These are phyloP conservation scores for Scytalopus superciliaris DNA, from an alignment of 2,113 vertebrate genomes.

Conservation along the genomic window DNA sequence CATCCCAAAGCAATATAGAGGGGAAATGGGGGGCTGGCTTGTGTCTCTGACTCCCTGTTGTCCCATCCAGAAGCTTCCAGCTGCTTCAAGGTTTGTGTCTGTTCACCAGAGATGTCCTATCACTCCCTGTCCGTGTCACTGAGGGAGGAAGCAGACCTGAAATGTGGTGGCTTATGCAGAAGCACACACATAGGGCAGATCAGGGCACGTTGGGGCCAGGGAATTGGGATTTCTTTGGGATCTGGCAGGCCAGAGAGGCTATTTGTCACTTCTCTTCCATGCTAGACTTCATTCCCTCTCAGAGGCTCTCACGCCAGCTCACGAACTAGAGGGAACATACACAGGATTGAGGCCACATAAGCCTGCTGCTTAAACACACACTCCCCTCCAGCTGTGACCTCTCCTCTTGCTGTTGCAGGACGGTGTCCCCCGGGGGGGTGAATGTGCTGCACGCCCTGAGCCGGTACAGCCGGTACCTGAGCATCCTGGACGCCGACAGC, in stretches of 20 bases:
- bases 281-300: not conserved
- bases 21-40: not conserved
- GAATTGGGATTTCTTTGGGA: not conserved
- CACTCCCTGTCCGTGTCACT: fast-evolving
- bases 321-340: fast-evolving
- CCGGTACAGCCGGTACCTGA: slow-evolving; percentile 92
- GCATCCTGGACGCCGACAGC: slow-evolving; percentile 90
- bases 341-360: too few species aligned
- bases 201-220: fast-evolving
- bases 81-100: not conserved
- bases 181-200: fast-evolving
- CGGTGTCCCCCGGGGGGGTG: slow-evolving; percentile 79
- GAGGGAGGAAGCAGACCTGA: not conserved
- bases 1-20: fast-evolving
- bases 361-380: fast-evolving
- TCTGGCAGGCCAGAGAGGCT: not conserved
- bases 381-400: not conserved
- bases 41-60: not conserved
- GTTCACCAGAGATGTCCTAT: not conserved
- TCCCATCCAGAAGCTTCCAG: not conserved
- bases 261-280: fast-evolving
- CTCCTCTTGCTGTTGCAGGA: slow-evolving; percentile 74
- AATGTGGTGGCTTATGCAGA: fast-evolving
- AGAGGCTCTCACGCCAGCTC: fast-evolving
- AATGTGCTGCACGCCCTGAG: slow-evolving; percentile 84